phyloP scores from a whole-genome alignment of 2,113 vertebrate species.

The Cyprinodon brontotheroides region DNA sequence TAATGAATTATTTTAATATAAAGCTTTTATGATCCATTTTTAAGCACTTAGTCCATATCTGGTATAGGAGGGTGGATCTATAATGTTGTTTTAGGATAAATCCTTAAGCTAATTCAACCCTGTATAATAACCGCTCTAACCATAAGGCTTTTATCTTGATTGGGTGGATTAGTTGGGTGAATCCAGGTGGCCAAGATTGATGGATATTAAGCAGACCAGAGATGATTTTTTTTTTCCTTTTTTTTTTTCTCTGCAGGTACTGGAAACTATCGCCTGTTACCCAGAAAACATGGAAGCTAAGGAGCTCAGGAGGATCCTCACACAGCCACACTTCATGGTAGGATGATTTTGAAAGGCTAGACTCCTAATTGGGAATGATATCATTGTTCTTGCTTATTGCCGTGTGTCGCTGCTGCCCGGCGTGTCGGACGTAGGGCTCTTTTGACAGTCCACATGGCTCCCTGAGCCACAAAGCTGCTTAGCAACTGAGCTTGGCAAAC shows the following conservation, averaged over 20 bases:
- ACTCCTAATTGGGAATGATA: too few relatives aligned
- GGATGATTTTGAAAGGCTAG: conserved; percentile 24
- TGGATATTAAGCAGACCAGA: background rate
- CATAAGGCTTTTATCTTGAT: too few relatives aligned
- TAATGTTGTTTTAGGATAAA: too few relatives aligned
- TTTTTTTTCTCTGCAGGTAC: conserved; percentile 79
- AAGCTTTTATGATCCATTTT: too few relatives aligned
- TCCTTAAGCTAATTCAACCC: too few relatives aligned
- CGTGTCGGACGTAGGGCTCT: conserved; percentile 30
- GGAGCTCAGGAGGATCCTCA: conserved; percentile 95
- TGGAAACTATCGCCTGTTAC: conserved; percentile 97
- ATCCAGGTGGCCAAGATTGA: too few relatives aligned
- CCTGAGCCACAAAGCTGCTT: conserved; percentile 65
- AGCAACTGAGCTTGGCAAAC: conserved; percentile 56
- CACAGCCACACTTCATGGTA: conserved; percentile 98
- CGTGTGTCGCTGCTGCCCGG: background rate
- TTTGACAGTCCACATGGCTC: conserved; percentile 39
- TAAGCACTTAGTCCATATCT: too few relatives aligned
- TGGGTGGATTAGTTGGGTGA: too few relatives aligned
- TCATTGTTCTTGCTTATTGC: too few relatives aligned
- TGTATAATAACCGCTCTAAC: too few relatives aligned
- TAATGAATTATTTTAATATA: too few relatives aligned
- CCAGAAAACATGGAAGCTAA: conserved; percentile 95
- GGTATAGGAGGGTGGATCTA: too few relatives aligned
- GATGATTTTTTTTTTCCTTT: background rate